Conservation (phyloP, 1,140 invertebrate species). For the Macrosteles quadrilineatus region DNA sequence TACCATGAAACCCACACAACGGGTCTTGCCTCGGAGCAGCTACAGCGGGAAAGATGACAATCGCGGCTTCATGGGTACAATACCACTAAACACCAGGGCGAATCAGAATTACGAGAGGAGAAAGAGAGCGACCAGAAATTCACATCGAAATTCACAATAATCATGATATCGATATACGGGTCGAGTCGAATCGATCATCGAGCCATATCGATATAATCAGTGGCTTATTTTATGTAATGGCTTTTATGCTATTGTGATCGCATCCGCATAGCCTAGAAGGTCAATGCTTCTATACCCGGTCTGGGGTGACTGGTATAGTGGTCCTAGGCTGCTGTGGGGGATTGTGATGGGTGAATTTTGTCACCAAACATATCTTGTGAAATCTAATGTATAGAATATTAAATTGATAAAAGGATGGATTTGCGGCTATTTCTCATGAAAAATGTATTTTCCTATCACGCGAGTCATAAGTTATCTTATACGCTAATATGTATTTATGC, state of each 20-base stretch:
- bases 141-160: constrained; percentile 32
- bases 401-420: no score
- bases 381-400: no score
- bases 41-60: constrained; percentile 16
- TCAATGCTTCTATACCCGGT: not conserved
- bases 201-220: constrained; percentile 27
- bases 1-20: no score
- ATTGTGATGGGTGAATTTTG: no score
- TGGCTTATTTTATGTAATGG: constrained; percentile 26
- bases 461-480: no score
- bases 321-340: no score
- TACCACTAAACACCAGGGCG: constrained; percentile 21
- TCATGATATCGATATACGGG: constrained; percentile 27
- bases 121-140: constrained; percentile 21
- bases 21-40: not conserved
- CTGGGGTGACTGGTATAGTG: no score
- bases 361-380: no score
- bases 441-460: no score
- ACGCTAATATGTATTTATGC: no score
- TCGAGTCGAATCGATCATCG: constrained; percentile 26
- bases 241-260: constrained; percentile 16
- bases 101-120: constrained; percentile 22
- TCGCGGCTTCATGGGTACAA: not conserved
- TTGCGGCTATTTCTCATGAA: no score
- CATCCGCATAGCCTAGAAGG: constrained; percentile 4